phyloP scores from a whole-genome alignment of 1,140 invertebrate genomes.

The Sycophaga agraensis region DNA sequence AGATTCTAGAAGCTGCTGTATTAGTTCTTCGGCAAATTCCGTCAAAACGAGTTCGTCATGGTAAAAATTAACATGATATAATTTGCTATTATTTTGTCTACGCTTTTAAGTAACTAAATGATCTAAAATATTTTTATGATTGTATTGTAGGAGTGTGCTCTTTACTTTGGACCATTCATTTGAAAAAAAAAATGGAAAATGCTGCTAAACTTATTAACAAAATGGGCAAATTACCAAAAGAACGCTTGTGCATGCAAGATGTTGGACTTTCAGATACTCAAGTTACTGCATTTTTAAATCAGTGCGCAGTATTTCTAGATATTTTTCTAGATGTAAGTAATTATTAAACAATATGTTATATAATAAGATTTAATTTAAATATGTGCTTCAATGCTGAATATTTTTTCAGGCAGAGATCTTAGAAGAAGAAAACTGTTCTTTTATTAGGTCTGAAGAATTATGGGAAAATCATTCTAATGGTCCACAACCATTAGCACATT shows the following conservation, averaged over 20 bases:
- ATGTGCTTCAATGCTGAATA: background rate
- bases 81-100: slow-evolving; percentile 4
- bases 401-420: slow-evolving; percentile 43
- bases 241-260: slow-evolving; percentile 74
- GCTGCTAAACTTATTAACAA: slow-evolving; percentile 82
- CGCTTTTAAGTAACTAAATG: background rate
- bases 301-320: slow-evolving; percentile 72
- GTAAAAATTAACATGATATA: slow-evolving; percentile 39
- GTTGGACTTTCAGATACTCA: slow-evolving; percentile 71
- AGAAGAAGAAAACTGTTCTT: slow-evolving; percentile 42
- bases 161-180: slow-evolving; percentile 84
- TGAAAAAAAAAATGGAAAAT: slow-evolving; percentile 74
- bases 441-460: slow-evolving; percentile 67
- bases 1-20: slow-evolving; percentile 66
- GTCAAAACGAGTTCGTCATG: slow-evolving; percentile 67
- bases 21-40: slow-evolving; percentile 59
- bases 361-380: slow-evolving; percentile 42
- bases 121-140: background rate
- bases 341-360: slow-evolving; percentile 30
- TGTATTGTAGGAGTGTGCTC: slow-evolving; percentile 66
- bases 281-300: slow-evolving; percentile 69
- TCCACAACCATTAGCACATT: slow-evolving; percentile 68
- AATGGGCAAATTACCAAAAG: slow-evolving; percentile 83
- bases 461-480: slow-evolving; percentile 63
- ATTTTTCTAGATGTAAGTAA: slow-evolving; percentile 69